Evolutionary conservation across 2,797 vertebrate genomes (phyloP), one percentile per base, ranked within the genome.

Genomic region (Bradypus variegatus): DNA sequence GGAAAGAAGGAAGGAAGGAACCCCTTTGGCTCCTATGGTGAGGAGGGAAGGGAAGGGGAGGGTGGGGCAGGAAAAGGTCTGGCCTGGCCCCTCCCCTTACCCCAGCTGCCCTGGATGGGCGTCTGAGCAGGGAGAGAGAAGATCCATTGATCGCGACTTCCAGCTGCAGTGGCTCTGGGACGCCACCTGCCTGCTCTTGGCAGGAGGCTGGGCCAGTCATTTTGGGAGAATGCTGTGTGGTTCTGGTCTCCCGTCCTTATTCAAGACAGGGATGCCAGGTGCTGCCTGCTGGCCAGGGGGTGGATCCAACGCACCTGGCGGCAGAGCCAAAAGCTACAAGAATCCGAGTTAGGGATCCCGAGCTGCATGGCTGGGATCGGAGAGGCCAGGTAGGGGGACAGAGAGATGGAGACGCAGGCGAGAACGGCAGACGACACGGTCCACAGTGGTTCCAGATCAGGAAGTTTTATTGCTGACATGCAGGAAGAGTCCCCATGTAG

Each of bases 381-480:
- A 64, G 45, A 45, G 53, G 69, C 41, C 50, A 41, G 48, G 55
- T 3, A 6, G 9, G 18, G 29, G 38, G 6, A 21, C 77, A 45
- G 36, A 75, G 64, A 21, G 25, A 31, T 0, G 3, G 41, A 11
- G 58, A 69, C 50, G 14, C 50, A 50, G 16, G 67, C 50, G 83
- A 92, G 85, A 91, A 96, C 5, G 2, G 89, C 69, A 65, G 60
- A 58, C 23, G 12, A 53, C 0, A 55, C 53, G 79, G 81, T 55
- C 77, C 79, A 53, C 62, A 9, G 29, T 19, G 93, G 95, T 93
- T 96, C 96, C 98, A 98, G 97, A 97, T 97, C 98, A 98, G 97
- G 96, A 97, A 99, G 98, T 96, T 97, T 98, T 99, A 99, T 99
- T 99, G 98, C 99, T 98, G 97, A 99, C 99, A 99, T 99, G 99